Conservation (phyloP, 2,888 invertebrate genomes). For the Pyrrhosoma nymphula region DNA sequence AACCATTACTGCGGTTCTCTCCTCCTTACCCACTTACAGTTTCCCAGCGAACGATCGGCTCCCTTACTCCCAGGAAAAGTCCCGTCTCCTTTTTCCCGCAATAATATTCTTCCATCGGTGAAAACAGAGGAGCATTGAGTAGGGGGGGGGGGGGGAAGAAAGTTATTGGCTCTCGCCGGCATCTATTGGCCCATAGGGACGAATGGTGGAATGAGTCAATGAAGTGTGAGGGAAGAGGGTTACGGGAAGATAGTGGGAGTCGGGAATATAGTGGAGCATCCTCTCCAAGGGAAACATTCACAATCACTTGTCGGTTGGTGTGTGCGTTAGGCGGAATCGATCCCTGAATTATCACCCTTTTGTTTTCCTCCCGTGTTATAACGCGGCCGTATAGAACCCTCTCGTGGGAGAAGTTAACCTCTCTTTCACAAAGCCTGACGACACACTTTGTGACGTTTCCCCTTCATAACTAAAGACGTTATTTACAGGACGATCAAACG, state of each 20-base stretch:
- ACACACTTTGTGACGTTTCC: not conserved
- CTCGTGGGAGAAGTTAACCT: not conserved
- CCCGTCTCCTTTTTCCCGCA: not conserved
- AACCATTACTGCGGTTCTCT: not conserved
- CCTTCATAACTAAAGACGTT: not conserved
- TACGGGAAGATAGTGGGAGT: not conserved
- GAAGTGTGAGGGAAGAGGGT: not conserved
- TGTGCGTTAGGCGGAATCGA: not conserved
- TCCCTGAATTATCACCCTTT: not conserved
- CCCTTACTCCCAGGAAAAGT: not conserved
- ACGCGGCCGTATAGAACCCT: not conserved
- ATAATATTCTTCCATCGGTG: not conserved
- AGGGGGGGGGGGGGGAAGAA: not conserved
- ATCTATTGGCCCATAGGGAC: not conserved
- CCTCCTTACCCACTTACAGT: not conserved
- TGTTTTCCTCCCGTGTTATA: not conserved
- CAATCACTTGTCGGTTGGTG: not conserved
- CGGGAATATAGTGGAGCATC: not conserved
- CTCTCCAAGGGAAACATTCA: not conserved
- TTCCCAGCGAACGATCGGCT: not conserved
- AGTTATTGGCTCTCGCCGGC: not conserved
- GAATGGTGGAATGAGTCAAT: constrained; percentile 7
- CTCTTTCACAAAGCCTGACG: not conserved
- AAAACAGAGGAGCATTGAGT: not conserved
- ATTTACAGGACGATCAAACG: not conserved